A percentile compares a stretch with the other conserved stretches of the same genome.
phyloP scores from a whole-genome alignment of 2,888 invertebrate genomes.

The Xestobium rufovillosum region DNA sequence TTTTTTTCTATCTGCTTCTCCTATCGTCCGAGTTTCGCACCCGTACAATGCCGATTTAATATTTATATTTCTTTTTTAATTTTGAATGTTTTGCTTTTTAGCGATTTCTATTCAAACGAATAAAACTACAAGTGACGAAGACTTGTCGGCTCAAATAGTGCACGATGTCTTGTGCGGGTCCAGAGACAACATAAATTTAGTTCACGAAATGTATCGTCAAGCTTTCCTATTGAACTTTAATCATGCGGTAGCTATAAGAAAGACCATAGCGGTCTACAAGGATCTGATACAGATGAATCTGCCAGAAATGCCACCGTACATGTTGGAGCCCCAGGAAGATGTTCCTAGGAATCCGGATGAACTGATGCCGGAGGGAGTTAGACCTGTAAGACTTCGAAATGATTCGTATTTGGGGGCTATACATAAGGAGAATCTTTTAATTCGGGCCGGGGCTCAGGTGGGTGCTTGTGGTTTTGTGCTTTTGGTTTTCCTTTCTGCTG shows the following conservation, averaged over 20 bases:
- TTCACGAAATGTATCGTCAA: conserved; percentile 90
- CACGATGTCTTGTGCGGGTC: conserved; percentile 80
- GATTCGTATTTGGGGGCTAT: conserved; percentile 83
- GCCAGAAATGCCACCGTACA: conserved; percentile 71
- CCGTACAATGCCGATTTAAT: no score
- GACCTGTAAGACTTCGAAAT: conserved; percentile 59
- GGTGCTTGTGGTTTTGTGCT: conserved; percentile 11
- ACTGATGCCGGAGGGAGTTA: conserved; percentile 21
- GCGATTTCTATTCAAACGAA: conserved; percentile 37
- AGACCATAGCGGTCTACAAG: conserved; percentile 87
- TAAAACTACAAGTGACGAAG: conserved; percentile 39
- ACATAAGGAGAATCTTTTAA: conserved; percentile 68
- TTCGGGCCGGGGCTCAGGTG: conserved; percentile 76
- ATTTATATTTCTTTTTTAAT: background rate
- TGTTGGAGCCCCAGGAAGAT: conserved; percentile 60
- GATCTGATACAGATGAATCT: conserved; percentile 91
- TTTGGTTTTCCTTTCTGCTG: conserved; percentile 2
- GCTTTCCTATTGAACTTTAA: conserved; percentile 82
- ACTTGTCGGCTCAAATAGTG: conserved; percentile 57
- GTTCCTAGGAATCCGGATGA: conserved; percentile 31
- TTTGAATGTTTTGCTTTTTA: conserved; percentile 23
- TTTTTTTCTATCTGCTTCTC: no score
- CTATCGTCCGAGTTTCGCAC: no score
- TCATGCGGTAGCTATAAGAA: conserved; percentile 79
- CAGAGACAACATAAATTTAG: conserved; percentile 87